Percentiles rank a stretch among this genome's conserved stretches.
Conservation (phyloP, 2,888 invertebrate genomes). For the Cartodere bifasciata region DNA sequence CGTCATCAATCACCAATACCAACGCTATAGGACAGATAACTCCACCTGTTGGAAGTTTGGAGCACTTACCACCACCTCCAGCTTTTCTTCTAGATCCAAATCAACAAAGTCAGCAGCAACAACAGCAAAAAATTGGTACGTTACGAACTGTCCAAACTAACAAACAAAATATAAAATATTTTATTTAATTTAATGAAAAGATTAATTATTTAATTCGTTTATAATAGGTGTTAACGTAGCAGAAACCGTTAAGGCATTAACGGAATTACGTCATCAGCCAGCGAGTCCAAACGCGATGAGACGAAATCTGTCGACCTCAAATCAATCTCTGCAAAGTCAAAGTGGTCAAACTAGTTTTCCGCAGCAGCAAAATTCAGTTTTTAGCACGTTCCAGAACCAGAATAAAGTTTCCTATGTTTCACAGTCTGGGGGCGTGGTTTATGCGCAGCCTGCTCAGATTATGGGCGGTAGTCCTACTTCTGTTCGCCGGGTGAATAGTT, state of each 20-base stretch:
- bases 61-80: slow-evolving; percentile 60
- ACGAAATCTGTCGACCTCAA: slow-evolving; percentile 34
- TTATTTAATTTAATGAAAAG: not conserved
- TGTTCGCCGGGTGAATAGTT: slow-evolving; percentile 37
- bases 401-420: slow-evolving; percentile 31
- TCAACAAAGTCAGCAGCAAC: slow-evolving; percentile 10
- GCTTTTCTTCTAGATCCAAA: slow-evolving; percentile 55
- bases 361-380: slow-evolving; percentile 22
- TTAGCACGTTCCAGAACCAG: slow-evolving; percentile 32
- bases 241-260: slow-evolving; percentile 75
- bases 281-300: slow-evolving; percentile 69
- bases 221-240: slow-evolving; percentile 58
- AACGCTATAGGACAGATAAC: slow-evolving; percentile 19
- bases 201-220: slow-evolving; percentile 7
- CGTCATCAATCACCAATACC: slow-evolving; percentile 50
- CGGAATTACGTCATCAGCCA: slow-evolving; percentile 74
- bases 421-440: slow-evolving; percentile 32
- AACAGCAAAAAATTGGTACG: slow-evolving; percentile 10
- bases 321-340: slow-evolving; percentile 27
- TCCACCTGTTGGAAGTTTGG: slow-evolving; percentile 38
- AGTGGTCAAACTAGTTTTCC: slow-evolving; percentile 18
- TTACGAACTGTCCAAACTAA: not conserved
- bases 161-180: not conserved
- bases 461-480: slow-evolving; percentile 39
- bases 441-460: slow-evolving; percentile 44